These are phyloP conservation scores for Peucedramus taeniatus DNA, from an alignment of 2,113 vertebrate species.

Conservation along the genomic window DNA sequence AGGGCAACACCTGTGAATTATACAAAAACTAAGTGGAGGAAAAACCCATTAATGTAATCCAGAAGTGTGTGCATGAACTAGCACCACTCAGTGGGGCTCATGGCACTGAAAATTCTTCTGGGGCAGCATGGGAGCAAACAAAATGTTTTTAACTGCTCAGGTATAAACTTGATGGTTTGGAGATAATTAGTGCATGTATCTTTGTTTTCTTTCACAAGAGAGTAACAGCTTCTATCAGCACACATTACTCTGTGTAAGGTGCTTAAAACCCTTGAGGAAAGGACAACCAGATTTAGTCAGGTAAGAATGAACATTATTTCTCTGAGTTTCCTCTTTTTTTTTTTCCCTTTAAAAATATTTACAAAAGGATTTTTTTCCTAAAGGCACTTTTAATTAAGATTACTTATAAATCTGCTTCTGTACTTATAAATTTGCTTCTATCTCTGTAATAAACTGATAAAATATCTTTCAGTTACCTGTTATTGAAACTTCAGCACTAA, in stretches of 20 bases:
- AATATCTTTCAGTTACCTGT: background rate
- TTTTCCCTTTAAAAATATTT: background rate
- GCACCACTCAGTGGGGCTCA: background rate
- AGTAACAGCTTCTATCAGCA: background rate
- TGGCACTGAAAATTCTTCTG: background rate
- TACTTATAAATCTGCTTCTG: background rate
- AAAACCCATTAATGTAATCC: background rate
- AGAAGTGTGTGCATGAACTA: background rate
- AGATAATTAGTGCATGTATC: background rate
- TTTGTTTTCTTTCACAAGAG: background rate
- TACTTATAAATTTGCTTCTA: background rate
- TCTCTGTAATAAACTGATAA: background rate
- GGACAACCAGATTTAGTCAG: background rate
- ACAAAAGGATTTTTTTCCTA: background rate
- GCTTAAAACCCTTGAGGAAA: background rate
- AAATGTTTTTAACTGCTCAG: rapidly evolving
- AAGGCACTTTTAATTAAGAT: background rate
- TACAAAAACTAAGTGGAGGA: background rate
- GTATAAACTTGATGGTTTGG: background rate
- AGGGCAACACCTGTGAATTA: background rate
- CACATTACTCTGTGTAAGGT: background rate
- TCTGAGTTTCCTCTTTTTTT: background rate
- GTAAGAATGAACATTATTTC: background rate
- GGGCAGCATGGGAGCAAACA: background rate
- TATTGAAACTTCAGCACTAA: background rate